Percentiles rank a stretch among this genome's conserved stretches.
Conservation (phyloP, 2,797 vertebrate species). For the Oreonectes daqikongensis region DNA sequence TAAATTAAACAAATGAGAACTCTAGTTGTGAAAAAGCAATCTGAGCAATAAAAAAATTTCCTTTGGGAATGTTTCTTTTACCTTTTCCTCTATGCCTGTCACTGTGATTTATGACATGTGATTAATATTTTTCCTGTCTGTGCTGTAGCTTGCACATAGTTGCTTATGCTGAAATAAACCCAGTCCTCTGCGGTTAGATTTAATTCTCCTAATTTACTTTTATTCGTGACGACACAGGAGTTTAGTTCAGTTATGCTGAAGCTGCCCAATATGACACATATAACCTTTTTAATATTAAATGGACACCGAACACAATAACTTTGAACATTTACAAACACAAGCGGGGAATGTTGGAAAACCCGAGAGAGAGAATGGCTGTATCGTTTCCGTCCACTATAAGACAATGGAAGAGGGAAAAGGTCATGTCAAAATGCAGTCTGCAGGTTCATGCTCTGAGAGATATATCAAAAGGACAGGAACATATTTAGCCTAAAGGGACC, state of each 20-base stretch:
- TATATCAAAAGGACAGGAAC: constrained; percentile 56
- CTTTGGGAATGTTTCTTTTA: not conserved
- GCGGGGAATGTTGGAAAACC: constrained; percentile 3
- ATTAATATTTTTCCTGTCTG: constrained; percentile 1
- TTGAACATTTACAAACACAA: constrained; percentile 41
- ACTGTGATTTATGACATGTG: constrained; percentile 2
- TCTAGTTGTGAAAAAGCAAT: not conserved
- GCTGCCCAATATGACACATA: constrained; percentile 15
- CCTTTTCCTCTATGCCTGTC: not conserved
- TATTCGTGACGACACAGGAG: constrained; percentile 1
- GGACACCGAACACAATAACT: constrained; percentile 17
- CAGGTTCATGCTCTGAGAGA: constrained; percentile 34
- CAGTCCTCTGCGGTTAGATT: not conserved
- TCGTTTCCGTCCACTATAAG: constrained; percentile 49
- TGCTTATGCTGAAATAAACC: constrained; percentile 8
- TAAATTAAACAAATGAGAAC: constrained; percentile 3
- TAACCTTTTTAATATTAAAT: constrained; percentile 34
- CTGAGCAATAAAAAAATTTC: not conserved
- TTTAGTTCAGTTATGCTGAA: constrained; percentile 6
- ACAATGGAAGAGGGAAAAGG: constrained; percentile 68
- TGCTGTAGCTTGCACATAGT: not conserved
- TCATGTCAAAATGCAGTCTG: constrained; percentile 68
- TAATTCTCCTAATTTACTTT: not conserved
- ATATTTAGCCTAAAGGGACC: constrained; percentile 60
- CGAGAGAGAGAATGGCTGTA: constrained; percentile 2